Base-by-base conservation (phyloP, 2,797 vertebrate species). In the Lycodopsis pacificus region DNA sequence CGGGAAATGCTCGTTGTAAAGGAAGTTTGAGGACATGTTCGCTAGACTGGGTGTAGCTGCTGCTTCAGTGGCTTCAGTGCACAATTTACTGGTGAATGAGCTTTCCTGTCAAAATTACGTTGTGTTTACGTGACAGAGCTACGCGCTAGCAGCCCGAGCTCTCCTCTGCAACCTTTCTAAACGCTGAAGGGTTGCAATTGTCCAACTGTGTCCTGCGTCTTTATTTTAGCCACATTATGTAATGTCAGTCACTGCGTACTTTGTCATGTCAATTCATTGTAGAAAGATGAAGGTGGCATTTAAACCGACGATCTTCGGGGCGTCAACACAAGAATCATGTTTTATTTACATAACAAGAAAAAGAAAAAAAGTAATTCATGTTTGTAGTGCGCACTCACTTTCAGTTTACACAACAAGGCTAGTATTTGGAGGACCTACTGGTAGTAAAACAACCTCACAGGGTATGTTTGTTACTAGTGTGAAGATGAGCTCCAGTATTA, bases 1-100 rank as follows among this genome's bases (percentile, higher is more conserved):
- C 51, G 62, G 27, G 20, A 77, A 65, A 73, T 58, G 32, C 69
- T 80, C 36, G 5, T 64, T 19, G 25, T 12, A 0, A 64, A 46
- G 65, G 42, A 86, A 88, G 82, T 89, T 88, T 66, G 49, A 65
- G 68, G 67, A 48, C 0, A 61, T 77, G 59, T 58, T 71, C 1
- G 22, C 32, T 27, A 0, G 0, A 34, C 59, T 65, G 51, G 17
- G 13, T 81, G 75, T 53, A 63, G 65, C 27, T 51, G 40, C 66
- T 38, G 20, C 32, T 67, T 9, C 40, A 32, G 20, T 12, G 4
- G 3, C 49, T 49, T 10, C 17, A 8, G 38, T 68, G 54, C 4
- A 75, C 38, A 4, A 0, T 17, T 15, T 25, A 19, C 12, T n/a
- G 20, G 0, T 62, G 12, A n/a, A 51, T 12, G 5, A 62, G 49